Conservation (phyloP, 2,888 invertebrate genomes). For the Heteropelma amictum region DNA sequence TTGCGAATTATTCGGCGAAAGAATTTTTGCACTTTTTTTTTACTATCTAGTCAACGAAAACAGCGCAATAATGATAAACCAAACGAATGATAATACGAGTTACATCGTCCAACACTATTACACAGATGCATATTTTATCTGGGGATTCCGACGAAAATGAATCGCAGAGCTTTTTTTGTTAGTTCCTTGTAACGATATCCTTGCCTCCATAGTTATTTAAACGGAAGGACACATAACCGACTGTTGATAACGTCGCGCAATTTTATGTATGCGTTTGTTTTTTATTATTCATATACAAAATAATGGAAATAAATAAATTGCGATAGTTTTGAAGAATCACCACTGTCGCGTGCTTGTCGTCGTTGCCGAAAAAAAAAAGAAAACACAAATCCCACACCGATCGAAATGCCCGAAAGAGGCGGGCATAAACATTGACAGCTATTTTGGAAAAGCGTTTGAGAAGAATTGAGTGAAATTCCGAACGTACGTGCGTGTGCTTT, state of each 20-base stretch:
- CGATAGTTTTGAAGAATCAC: constrained; percentile 51
- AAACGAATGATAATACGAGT: constrained; percentile 24
- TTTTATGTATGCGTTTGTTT: constrained; percentile 75
- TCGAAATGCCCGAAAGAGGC: too few species aligned
- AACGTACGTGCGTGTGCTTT: background rate
- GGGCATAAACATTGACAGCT: too few species aligned
- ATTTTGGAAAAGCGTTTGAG: too few species aligned
- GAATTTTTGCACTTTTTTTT: too few species aligned
- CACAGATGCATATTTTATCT: constrained; percentile 14
- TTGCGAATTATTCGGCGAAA: background rate
- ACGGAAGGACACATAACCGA: constrained; percentile 52
- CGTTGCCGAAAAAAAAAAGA: too few species aligned
- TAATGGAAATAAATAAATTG: constrained; percentile 74
- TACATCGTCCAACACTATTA: constrained; percentile 2
- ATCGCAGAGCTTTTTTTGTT: constrained; percentile 54
- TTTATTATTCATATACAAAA: constrained; percentile 75
- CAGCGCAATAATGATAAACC: constrained; percentile 24
- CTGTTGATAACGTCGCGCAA: constrained; percentile 68
- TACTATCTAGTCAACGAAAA: constrained; percentile 47
- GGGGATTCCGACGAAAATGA: constrained; percentile 28
- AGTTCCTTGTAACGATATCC: constrained; percentile 63
- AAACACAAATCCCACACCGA: too few species aligned
- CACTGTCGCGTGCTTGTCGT: too few species aligned
- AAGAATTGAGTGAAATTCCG: background rate
- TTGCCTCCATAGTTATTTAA: constrained; percentile 59